Base-by-base conservation (phyloP, 2,888 invertebrate genomes). In the Chymomyza fuscimana region DNA sequence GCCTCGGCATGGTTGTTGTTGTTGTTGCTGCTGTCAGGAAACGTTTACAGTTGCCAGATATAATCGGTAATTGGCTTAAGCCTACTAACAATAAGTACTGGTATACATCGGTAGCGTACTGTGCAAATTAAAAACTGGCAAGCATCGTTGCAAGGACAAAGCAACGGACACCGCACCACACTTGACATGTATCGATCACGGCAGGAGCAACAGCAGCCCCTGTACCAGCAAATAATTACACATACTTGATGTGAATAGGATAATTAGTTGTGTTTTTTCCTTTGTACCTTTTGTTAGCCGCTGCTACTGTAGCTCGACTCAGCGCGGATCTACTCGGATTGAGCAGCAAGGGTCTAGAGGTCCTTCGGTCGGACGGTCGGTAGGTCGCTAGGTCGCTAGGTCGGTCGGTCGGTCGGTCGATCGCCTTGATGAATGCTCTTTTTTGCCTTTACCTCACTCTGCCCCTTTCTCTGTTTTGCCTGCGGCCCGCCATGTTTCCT, bases 211-310 rank as follows among this genome's bases (percentile, higher is more conserved):
- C 51, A 50, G 50, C 12, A 56, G 29, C 54, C 22, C 15, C 54
- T 67, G 19, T 12, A 63, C 52, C 36, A 68, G 22, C 10, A 66
- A 78, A 77, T 80, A 84, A 84, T 84, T 80, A 82, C 82, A 76
- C 76, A 77, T 81, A 82, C 85, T 81, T 77, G 81, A 77, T 80
- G 74, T 80, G 87, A 82, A 83, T 80, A 81, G 87, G 81, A 85
- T 87, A 87, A 85, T 85, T 85, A 85, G 83, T 68, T 63, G 79
- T 81, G 76, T 85, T 80, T 72, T 74, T 72, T 68, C 73, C 84
- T 82, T 85, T 86, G 75, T 80, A 81, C 63, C 80, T 72, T 86
- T 82, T 85, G 78, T 78, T 58, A 72, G 72, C 79, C 71, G 63
- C 62, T 46, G 73, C 79, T 79, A 77, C 79, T 67, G 77, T 79